phyloP scores from a whole-genome alignment of 2,113 vertebrate species.

The Zosterops pallidus region DNA sequence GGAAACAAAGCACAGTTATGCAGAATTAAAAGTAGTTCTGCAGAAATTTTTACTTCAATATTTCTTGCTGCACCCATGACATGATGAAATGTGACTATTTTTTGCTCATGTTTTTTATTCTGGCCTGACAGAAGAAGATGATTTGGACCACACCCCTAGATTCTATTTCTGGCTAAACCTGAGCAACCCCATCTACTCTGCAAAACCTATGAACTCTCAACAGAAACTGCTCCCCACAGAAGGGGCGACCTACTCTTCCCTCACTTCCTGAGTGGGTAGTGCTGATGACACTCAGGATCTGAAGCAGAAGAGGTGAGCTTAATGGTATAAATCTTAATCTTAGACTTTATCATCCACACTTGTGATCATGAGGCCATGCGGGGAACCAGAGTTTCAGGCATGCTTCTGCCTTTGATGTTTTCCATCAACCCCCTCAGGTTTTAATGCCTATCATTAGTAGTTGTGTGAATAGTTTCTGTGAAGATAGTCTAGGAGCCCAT shows the following conservation, averaged over 20 bases:
- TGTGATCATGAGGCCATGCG: accelerated
- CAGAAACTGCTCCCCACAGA: neutral
- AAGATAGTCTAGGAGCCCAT: neutral
- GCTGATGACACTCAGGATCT: neutral
- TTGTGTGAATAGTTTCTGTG: neutral
- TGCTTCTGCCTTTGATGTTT: neutral
- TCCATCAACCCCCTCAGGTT: neutral
- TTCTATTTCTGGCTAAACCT: neutral
- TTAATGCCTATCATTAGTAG: neutral
- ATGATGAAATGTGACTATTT: neutral
- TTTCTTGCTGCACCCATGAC: neutral
- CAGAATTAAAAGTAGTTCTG: neutral
- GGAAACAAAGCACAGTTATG: neutral
- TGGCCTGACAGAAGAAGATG: neutral
- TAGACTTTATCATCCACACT: neutral
- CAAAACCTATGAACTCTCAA: neutral
- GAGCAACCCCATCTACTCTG: neutral
- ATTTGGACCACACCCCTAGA: neutral
- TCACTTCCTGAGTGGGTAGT: neutral
- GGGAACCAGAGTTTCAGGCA: neutral
- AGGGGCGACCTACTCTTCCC: neutral
- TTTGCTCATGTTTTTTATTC: neutral
- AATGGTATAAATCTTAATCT: neutral
- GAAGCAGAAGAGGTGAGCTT: neutral
- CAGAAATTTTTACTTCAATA: neutral